phyloP scores from a whole-genome alignment of 2,113 vertebrate species.

The Fukomys damarensis region DNA sequence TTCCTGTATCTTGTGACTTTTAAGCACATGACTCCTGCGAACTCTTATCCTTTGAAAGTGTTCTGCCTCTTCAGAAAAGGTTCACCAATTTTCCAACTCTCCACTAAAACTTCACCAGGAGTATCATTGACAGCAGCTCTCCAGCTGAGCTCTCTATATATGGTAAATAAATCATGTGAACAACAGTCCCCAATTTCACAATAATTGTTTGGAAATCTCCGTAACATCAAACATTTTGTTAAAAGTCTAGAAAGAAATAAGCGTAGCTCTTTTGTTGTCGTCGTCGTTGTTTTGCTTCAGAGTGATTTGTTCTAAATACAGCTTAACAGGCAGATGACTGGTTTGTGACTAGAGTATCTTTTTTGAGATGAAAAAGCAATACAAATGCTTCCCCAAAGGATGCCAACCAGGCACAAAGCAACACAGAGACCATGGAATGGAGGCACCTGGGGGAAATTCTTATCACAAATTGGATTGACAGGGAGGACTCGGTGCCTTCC shows the following conservation, averaged over 20 bases:
- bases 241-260: slow-evolving; percentile 86
- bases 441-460: slow-evolving; percentile 72
- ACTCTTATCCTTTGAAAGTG: slow-evolving; percentile 48
- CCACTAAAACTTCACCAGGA: slow-evolving; percentile 62
- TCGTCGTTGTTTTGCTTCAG: slow-evolving; percentile 86
- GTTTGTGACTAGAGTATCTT: slow-evolving; percentile 86
- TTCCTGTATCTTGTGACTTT: not conserved
- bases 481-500: slow-evolving; percentile 23
- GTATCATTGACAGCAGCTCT: slow-evolving; percentile 70
- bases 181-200: slow-evolving; percentile 87
- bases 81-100: slow-evolving; percentile 71
- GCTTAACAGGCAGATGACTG: slow-evolving; percentile 89
- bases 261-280: slow-evolving; percentile 85
- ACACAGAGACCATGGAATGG: slow-evolving; percentile 40
- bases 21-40: slow-evolving; percentile 43
- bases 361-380: slow-evolving; percentile 79
- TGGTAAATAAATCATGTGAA: slow-evolving; percentile 87
- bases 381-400: slow-evolving; percentile 75
- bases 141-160: slow-evolving; percentile 87
- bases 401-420: slow-evolving; percentile 62
- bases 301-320: slow-evolving; percentile 89
- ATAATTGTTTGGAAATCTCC: slow-evolving; percentile 88
- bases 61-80: slow-evolving; percentile 66
- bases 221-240: slow-evolving; percentile 88
- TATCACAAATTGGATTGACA: not conserved